Base-by-base conservation (phyloP, 2,888 invertebrate species). In the Chironomus tentans region DNA sequence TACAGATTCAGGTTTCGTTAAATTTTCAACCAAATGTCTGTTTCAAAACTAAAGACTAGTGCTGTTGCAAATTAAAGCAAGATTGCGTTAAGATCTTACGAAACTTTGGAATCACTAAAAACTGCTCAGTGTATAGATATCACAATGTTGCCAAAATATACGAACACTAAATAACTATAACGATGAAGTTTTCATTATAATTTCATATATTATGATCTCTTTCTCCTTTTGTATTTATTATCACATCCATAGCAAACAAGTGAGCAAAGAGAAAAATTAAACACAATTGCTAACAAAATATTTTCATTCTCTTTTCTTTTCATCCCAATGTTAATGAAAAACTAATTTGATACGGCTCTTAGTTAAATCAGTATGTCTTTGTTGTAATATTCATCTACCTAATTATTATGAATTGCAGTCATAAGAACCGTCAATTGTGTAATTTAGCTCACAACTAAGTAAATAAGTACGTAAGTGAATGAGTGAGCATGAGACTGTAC, bases 331-430 rank as follows among this genome's bases (percentile, higher is more conserved):
- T 46, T 74, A 74, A 74, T 74, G 65, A 68, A 22, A 24, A 65
- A 65, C 65, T 56, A 73, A 61, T 73, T 73, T 73, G 74, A 61
- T 74, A 68, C 74, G 74, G 48, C 68, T 74, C 22, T 65, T 74
- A 74, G 28, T 46, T 61, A 68, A 74, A 68, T 74, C 74, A 56
- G 47, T 38, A 47, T 38, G 68, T 68, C 28, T 38, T 68, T 65
- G 22, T 65, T 18, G 4, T n/a, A 18, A 72, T 72, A 72, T 62
- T 62, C 72, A 72, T 74, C 65, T 65, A 68, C 74, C 68, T 68
- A 47, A 68, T 74, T 28, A 74, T 74, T 74, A 74, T 48, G 13
- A 74, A 74, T 47, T 47, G 71, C 71, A 71, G 47, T 71, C 71
- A 38, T 71, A 65, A 74, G 47, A 74, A 68, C 65, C n/a, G 21